Evolutionary conservation across 2,797 vertebrate genomes (phyloP).

Genomic region (Catamblyrhynchus diadema): DNA sequence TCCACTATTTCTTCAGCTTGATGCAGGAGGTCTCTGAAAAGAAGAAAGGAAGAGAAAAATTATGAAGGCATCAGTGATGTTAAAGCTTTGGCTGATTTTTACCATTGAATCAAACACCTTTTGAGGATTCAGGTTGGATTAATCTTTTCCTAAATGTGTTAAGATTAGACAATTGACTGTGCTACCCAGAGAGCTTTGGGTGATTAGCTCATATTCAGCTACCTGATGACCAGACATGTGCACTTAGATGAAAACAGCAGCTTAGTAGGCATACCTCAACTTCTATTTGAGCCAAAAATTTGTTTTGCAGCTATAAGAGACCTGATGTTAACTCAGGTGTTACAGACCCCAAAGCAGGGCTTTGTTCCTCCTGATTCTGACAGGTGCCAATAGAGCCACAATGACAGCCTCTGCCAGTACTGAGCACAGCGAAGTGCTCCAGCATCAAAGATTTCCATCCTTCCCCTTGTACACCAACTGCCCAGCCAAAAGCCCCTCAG

Average conservation of each 20-base stretch:
- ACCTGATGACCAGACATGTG: background rate
- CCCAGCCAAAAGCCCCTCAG: background rate
- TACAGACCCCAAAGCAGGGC: background rate
- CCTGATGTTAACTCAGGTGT: background rate
- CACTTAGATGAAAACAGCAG: background rate
- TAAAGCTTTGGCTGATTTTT: background rate
- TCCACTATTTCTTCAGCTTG: constrained; percentile 70
- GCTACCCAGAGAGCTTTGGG: background rate
- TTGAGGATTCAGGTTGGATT: background rate
- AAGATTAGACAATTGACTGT: background rate
- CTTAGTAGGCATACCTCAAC: background rate
- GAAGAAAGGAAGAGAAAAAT: background rate
- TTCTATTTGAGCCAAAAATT: background rate
- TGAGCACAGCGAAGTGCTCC: background rate
- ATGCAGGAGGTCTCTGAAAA: constrained; percentile 63
- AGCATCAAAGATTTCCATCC: background rate
- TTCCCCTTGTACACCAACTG: background rate
- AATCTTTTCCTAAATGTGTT: background rate
- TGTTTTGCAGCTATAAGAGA: background rate
- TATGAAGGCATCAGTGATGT: background rate
- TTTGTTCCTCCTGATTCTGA: background rate
- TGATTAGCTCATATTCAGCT: background rate
- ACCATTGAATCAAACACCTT: background rate
- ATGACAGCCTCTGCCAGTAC: background rate
- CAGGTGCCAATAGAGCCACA: background rate